These are phyloP conservation scores for Brevimyrus niger DNA, from an alignment of 2,113 vertebrate genomes.

Conservation along the genomic window DNA sequence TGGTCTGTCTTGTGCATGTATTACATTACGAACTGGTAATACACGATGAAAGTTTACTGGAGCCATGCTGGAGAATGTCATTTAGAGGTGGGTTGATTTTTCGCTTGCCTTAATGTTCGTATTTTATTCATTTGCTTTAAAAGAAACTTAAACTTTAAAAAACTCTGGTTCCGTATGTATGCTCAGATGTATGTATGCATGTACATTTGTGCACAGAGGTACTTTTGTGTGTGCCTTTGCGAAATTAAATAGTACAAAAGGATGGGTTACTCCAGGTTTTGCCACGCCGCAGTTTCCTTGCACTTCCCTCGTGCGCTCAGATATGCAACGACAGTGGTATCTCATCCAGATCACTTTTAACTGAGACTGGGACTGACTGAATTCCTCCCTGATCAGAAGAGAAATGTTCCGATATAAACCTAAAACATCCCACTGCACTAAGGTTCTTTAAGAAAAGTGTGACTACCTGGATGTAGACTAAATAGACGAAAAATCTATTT, in stretches of 20 bases:
- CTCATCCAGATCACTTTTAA: not conserved
- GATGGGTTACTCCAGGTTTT: not conserved
- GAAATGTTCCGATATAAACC: not conserved
- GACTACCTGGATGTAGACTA: not conserved
- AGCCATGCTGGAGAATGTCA: not conserved
- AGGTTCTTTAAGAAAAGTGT: not conserved
- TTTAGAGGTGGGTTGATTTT: not conserved
- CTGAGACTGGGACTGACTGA: not conserved
- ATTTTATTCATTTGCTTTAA: not conserved
- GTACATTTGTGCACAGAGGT: not conserved
- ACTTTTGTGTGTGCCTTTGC: not conserved
- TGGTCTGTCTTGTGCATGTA: not conserved
- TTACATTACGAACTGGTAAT: not conserved
- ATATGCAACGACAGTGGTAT: not conserved
- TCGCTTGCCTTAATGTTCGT: conserved; percentile 5
- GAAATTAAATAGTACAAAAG: not conserved
- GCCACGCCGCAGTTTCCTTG: not conserved
- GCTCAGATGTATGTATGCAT: not conserved
- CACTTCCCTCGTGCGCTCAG: not conserved
- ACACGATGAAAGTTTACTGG: not conserved
- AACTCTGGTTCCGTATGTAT: not conserved
- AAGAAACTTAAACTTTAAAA: not conserved
- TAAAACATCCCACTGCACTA: not conserved
- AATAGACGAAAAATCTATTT: not conserved
- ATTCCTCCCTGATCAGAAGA: not conserved